A percentile compares a stretch with the other conserved stretches of the same genome.
Conservation (phyloP, 2,797 vertebrate species). For the Acropternis orthonyx region DNA sequence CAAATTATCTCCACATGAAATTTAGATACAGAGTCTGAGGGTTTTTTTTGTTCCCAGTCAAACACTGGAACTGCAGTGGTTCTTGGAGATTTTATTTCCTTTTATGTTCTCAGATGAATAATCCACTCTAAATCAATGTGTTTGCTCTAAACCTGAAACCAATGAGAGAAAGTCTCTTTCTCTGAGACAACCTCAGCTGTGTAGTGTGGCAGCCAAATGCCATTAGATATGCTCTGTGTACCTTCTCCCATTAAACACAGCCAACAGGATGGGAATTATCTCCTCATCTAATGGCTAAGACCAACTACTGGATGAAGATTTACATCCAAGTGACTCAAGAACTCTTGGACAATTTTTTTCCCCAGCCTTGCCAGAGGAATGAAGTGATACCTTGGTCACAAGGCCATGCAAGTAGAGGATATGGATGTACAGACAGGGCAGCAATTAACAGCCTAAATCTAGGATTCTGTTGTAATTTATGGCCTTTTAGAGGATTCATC, state of each 20-base stretch:
- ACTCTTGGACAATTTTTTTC: not conserved
- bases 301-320: not conserved
- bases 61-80: not conserved
- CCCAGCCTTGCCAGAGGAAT: not conserved
- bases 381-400: not conserved
- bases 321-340: not conserved
- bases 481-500: not conserved
- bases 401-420: not conserved
- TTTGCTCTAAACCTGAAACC: not conserved
- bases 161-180: not conserved
- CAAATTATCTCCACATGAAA: not conserved
- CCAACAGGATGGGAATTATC: not conserved
- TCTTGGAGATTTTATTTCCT: not conserved
- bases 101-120: not conserved
- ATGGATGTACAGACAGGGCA: not conserved
- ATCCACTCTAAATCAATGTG: not conserved
- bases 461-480: not conserved
- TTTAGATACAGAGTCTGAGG: not conserved
- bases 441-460: not conserved
- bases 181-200: not conserved
- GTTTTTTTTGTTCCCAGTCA: constrained; percentile 14
- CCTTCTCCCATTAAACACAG: not conserved
- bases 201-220: not conserved
- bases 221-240: not conserved
- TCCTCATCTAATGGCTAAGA: not conserved